phyloP scores from a whole-genome alignment of 2,797 vertebrate species.

The Catostomus latipinnis region DNA sequence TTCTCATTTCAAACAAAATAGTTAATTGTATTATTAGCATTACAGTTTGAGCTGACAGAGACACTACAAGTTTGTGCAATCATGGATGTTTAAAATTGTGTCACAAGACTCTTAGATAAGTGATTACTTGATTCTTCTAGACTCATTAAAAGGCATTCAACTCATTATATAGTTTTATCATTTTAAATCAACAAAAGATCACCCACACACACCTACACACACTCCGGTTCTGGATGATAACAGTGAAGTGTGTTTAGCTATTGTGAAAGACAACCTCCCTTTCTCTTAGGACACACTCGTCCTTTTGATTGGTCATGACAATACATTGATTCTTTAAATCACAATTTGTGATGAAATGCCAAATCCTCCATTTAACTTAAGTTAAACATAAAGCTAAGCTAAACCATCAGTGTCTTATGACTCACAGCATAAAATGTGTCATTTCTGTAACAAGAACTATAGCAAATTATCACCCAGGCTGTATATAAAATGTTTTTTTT shows the following conservation, averaged over 20 bases:
- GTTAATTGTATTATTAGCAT: no score
- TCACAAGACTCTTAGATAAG: no score
- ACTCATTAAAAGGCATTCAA: no score
- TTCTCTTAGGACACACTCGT: neutral
- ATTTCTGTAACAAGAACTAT: no score
- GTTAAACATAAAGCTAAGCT: neutral
- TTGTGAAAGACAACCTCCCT: neutral
- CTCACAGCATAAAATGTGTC: no score
- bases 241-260: neutral
- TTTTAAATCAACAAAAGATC: slow-evolving; percentile 16
- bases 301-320: neutral
- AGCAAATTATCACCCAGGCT: no score
- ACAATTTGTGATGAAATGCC: neutral
- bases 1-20: no score
- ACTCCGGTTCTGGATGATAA: slow-evolving; percentile 31
- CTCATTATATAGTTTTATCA: neutral
- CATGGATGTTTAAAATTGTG: no score
- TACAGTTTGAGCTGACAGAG: no score
- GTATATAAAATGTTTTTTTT: no score
- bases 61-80: no score
- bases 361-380: neutral
- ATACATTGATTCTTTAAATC: neutral
- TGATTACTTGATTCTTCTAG: no score
- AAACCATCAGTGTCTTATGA: neutral
- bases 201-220: slow-evolving; percentile 14